A percentile compares a stretch with the other conserved stretches of the same genome.
These are phyloP conservation scores for Chlorodrepanis virens DNA, from an alignment of 2,113 vertebrate species.

Conservation along the genomic window DNA sequence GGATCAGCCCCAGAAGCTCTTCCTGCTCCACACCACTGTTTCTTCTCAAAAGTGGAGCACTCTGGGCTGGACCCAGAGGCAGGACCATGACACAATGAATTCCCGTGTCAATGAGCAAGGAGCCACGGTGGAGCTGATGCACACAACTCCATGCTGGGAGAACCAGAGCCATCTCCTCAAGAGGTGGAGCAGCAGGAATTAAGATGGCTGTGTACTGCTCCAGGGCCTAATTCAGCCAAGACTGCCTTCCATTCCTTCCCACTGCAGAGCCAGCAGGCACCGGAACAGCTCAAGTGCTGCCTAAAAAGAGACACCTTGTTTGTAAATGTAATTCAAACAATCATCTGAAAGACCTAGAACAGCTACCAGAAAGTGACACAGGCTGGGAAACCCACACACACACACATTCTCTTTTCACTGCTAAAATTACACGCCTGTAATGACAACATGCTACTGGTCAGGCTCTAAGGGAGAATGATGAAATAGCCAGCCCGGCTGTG, in stretches of 20 bases:
- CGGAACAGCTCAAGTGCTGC: rapidly evolving
- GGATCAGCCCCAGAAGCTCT: not conserved
- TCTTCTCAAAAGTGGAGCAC: not conserved
- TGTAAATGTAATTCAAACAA: constrained; percentile 12
- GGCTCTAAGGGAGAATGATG: constrained; percentile 3
- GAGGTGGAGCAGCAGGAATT: constrained; percentile 3
- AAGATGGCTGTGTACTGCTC: not conserved
- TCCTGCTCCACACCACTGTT: not conserved
- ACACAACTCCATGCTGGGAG: not conserved
- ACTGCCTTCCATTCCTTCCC: not conserved
- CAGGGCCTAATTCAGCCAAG: constrained; percentile 8
- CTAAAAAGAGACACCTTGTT: not conserved
- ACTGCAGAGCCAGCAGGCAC: constrained; percentile 13
- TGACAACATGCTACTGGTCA: not conserved
- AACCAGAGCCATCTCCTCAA: not conserved
- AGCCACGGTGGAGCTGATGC: rapidly evolving
- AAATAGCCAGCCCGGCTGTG: not conserved
- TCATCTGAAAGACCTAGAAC: not conserved
- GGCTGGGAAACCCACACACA: not conserved
- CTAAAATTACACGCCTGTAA: not conserved
- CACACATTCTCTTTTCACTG: not conserved
- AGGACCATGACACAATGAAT: rapidly evolving
- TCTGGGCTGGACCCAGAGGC: rapidly evolving
- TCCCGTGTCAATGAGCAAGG: not conserved
- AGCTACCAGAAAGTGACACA: not conserved